Evolutionary conservation across 2,888 invertebrate genomes (phyloP).

Genomic region (Sinhomidia bicolor): DNA sequence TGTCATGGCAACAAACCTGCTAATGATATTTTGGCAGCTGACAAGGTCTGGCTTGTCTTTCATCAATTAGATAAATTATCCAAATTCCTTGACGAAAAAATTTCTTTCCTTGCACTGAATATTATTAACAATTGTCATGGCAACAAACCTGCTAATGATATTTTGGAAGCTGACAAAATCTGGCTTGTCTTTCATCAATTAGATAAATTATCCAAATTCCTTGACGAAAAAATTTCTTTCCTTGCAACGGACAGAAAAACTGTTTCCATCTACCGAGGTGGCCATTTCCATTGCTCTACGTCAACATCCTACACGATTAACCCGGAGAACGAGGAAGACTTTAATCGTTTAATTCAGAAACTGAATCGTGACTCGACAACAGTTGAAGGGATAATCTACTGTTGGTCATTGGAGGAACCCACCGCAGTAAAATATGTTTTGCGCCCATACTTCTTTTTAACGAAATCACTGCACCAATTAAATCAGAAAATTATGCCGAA

Average conservation of each 20-base stretch:
- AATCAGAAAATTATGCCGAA: background rate
- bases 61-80: background rate
- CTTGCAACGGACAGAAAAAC: no score
- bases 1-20: constrained; percentile 13
- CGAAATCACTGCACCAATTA: background rate
- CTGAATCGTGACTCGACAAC: background rate
- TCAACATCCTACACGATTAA: no score
- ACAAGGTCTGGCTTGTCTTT: background rate
- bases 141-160: constrained; percentile 5
- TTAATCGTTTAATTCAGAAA: no score
- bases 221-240: background rate
- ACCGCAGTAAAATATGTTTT: background rate
- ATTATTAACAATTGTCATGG: no score
- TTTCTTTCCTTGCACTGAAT: background rate
- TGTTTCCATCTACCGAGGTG: no score
- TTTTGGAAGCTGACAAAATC: background rate
- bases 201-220: background rate
- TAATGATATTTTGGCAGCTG: background rate
- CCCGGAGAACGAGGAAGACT: no score
- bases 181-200: background rate
- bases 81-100: background rate
- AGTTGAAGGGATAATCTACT: background rate
- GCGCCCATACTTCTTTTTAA: background rate
- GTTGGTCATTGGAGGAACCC: background rate
- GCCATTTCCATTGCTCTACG: no score